These are phyloP conservation scores for Diplogasteroides magnus DNA, from an alignment of 1,140 invertebrate species.

Conservation along the genomic window DNA sequence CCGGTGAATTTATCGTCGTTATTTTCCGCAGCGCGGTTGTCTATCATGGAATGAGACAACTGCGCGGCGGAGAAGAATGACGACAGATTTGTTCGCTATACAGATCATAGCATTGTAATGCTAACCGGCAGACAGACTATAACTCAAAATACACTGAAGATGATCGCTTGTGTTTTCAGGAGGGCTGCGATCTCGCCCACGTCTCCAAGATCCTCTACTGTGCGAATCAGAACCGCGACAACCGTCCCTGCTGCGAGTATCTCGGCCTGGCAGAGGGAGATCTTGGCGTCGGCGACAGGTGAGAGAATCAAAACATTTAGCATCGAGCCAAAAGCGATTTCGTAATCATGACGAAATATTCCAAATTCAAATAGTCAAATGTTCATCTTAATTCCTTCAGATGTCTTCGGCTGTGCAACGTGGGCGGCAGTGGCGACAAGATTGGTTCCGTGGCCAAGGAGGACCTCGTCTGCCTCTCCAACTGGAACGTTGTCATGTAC, in stretches of 20 bases:
- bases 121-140: no score
- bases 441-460: conserved; percentile 41
- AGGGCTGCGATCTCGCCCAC: conserved; percentile 17
- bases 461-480: conserved; percentile 44
- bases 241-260: conserved; percentile 40
- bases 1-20: no score
- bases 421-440: conserved; percentile 35
- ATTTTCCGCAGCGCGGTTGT: no score
- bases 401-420: conserved; percentile 49
- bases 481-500: conserved; percentile 52
- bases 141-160: no score
- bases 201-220: conserved; percentile 41
- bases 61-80: no score
- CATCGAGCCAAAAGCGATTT: no score
- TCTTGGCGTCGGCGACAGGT: conserved; percentile 44
- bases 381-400: conserved; percentile 12
- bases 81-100: no score
- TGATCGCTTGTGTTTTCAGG: background rate
- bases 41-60: no score
- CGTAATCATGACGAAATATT: background rate
- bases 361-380: no score
- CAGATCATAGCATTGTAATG: no score
- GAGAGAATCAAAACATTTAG: no score
- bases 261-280: conserved; percentile 35
- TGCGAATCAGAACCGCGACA: conserved; percentile 49